These are phyloP conservation scores for Eufriesea mexicana DNA, from an alignment of 1,140 invertebrate genomes.

Conservation along the genomic window DNA sequence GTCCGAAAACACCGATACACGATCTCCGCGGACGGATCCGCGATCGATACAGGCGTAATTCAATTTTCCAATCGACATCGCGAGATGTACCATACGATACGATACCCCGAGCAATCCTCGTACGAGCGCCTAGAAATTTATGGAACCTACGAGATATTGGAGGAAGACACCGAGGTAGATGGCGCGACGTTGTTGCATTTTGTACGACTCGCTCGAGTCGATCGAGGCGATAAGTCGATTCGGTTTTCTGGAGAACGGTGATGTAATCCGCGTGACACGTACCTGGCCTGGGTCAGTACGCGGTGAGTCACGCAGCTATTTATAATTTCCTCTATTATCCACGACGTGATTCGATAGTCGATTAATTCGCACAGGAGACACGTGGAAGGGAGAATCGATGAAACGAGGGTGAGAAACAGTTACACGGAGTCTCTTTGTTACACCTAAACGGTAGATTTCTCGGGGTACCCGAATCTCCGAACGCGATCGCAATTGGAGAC, in stretches of 20 bases:
- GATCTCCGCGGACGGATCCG: neutral
- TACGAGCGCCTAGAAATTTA: too few species aligned
- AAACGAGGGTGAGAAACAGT: too few species aligned
- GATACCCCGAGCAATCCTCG: too few species aligned
- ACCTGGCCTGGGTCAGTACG: neutral
- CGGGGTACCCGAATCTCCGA: too few species aligned
- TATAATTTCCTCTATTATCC: constrained; percentile 3
- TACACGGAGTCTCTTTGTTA: too few species aligned
- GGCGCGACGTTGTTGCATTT: too few species aligned
- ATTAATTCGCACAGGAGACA: neutral
- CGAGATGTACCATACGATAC: neutral
- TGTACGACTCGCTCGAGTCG: neutral
- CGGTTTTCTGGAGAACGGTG: neutral
- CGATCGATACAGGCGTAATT: constrained; percentile 29
- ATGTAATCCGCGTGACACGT: constrained; percentile 34
- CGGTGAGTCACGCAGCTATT: constrained; percentile 20
- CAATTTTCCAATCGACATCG: constrained; percentile 2
- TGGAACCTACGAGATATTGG: too few species aligned
- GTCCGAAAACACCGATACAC: neutral
- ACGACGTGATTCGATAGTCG: constrained; percentile 14
- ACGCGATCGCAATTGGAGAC: too few species aligned
- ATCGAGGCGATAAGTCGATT: neutral
- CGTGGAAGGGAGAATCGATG: neutral
- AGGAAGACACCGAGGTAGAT: too few species aligned
- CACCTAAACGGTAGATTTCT: too few species aligned